phyloP scores from a whole-genome alignment of 2,797 vertebrate species.

The Micromesistius poutassou region DNA sequence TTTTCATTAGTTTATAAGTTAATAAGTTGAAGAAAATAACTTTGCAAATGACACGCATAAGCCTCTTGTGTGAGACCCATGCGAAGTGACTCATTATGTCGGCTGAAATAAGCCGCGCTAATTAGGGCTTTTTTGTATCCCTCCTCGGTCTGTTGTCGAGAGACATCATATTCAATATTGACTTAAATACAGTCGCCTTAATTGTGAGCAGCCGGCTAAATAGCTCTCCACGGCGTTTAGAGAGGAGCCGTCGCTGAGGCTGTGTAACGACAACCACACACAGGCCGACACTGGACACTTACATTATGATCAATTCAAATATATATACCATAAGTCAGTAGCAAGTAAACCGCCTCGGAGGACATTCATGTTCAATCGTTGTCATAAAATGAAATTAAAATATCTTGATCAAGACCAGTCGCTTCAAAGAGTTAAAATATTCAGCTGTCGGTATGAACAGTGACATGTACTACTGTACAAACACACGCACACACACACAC shows the following conservation, averaged over 20 bases:
- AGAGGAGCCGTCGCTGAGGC: not conserved
- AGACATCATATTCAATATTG: not conserved
- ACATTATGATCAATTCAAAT: not conserved
- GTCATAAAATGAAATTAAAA: not conserved
- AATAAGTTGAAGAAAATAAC: slow-evolving; percentile 42
- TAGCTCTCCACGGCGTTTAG: not conserved
- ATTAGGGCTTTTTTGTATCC: slow-evolving; percentile 5
- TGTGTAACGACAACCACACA: not conserved
- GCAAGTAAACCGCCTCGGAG: not conserved
- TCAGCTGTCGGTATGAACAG: slow-evolving; percentile 48
- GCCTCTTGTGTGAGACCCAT: slow-evolving; percentile 34
- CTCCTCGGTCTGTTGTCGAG: not conserved
- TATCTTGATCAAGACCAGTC: not conserved
- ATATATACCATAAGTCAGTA: not conserved
- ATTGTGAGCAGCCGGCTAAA: not conserved
- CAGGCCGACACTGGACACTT: not conserved
- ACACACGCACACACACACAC: not conserved
- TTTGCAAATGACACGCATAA: slow-evolving; percentile 46
- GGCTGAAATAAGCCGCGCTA: slow-evolving; percentile 16
- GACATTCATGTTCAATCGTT: not conserved
- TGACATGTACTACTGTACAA: not conserved
- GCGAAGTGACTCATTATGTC: slow-evolving; percentile 23
- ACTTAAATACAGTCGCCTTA: not conserved
- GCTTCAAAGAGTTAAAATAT: slow-evolving; percentile 41
- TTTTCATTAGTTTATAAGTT: slow-evolving; percentile 30